A percentile compares a stretch with the other conserved stretches of the same genome.
Conservation (phyloP, 2,113 vertebrate genomes). For the Aegypius monachus region DNA sequence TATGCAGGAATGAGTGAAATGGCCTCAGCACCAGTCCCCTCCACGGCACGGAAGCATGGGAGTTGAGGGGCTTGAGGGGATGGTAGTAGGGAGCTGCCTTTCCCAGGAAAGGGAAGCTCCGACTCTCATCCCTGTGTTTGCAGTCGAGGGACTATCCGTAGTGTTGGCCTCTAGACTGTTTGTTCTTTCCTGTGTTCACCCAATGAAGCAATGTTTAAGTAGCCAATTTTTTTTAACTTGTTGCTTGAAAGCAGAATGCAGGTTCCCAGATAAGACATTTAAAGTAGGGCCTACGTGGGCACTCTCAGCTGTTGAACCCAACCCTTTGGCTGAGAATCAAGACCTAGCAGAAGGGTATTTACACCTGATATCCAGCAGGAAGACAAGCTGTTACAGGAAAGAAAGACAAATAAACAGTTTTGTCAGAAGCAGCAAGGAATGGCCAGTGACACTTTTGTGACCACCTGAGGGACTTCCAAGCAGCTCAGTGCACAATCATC, state of each 20-base stretch:
- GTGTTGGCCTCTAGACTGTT: background rate
- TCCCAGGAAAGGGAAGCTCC: background rate
- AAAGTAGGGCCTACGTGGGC: background rate
- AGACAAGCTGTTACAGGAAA: background rate
- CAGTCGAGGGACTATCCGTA: rapidly evolving
- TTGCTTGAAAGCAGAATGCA: background rate
- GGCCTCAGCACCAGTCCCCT: background rate
- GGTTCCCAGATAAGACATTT: background rate
- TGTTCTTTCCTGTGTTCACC: background rate
- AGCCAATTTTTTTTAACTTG: background rate
- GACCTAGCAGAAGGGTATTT: background rate
- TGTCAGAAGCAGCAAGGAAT: background rate
- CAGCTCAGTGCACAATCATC: background rate
- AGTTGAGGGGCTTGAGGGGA: background rate
- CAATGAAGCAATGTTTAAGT: background rate
- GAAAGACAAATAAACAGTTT: background rate
- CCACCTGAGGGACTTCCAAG: background rate
- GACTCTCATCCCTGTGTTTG: background rate
- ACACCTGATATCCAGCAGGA: background rate
- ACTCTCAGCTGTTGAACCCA: background rate
- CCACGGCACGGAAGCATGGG: too few species aligned
- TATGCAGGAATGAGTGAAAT: background rate
- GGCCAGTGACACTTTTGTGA: background rate
- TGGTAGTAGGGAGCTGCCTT: background rate
- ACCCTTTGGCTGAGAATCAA: background rate